Evolutionary conservation across 1,140 invertebrate species (phyloP).

Genomic region (Drosophila kanapiae): DNA sequence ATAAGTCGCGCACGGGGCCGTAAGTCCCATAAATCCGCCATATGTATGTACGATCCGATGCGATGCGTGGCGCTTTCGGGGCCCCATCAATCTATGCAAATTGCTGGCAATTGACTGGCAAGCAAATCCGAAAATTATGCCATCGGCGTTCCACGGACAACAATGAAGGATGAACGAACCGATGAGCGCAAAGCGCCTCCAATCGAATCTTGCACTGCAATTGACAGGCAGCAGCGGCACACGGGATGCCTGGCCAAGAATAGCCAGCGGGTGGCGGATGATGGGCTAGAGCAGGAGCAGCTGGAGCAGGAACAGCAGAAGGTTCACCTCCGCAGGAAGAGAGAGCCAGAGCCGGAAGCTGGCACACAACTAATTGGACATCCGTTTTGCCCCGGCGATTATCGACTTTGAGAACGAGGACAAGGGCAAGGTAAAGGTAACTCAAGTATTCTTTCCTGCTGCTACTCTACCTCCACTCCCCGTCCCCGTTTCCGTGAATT

Average conservation of each 20-base stretch:
- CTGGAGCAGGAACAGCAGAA: neutral
- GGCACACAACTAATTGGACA: slow-evolving; percentile 82
- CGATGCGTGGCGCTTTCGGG: slow-evolving; percentile 2
- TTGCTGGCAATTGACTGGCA: slow-evolving; percentile 60
- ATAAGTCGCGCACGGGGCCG: slow-evolving; percentile 10
- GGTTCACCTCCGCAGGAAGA: slow-evolving; percentile 9
- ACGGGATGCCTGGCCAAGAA: slow-evolving; percentile 17
- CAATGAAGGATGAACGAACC: slow-evolving; percentile 31
- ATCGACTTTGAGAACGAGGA: slow-evolving; percentile 42
- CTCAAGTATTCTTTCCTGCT: slow-evolving; percentile 43
- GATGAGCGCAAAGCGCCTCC: slow-evolving; percentile 7
- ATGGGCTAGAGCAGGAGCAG: slow-evolving; percentile 13
- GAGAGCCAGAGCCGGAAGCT: slow-evolving; percentile 67
- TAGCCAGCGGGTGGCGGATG: slow-evolving; percentile 37
- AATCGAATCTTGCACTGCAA: slow-evolving; percentile 45
- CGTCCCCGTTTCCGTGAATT: slow-evolving; percentile 46
- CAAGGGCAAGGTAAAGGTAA: slow-evolving; percentile 51
- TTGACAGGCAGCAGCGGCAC: slow-evolving; percentile 44
- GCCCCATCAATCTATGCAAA: slow-evolving; percentile 58
- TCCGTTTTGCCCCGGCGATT: slow-evolving; percentile 78
- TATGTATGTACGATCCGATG: slow-evolving; percentile 5
- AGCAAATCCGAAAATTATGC: slow-evolving; percentile 76
- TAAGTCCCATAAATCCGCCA: slow-evolving; percentile 51
- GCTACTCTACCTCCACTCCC: neutral
- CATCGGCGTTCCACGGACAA: slow-evolving; percentile 51